Conservation (phyloP, 2,113 vertebrate genomes). For the Emydura subglobosa region DNA sequence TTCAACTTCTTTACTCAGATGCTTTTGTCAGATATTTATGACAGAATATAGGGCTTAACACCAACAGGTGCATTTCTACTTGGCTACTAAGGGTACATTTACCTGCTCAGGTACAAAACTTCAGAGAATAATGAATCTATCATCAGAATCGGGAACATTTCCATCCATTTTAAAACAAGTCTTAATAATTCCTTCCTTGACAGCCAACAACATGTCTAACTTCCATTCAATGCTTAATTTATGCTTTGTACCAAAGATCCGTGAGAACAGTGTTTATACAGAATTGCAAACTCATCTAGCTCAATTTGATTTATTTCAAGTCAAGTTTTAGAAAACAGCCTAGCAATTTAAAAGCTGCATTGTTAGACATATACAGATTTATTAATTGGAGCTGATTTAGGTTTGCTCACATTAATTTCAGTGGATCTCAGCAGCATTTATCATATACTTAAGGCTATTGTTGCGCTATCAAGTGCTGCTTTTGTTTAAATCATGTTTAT, state of each 20-base stretch:
- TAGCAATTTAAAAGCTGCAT: conserved; percentile 14
- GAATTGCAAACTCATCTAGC: not conserved
- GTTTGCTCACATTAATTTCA: conserved; percentile 44
- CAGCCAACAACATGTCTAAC: not conserved
- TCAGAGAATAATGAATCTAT: not conserved
- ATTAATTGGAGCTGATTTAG: conserved; percentile 59
- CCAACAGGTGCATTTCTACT: not conserved
- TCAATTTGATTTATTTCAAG: not conserved
- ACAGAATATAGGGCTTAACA: not conserved
- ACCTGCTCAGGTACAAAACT: not conserved
- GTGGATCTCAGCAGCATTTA: conserved; percentile 24
- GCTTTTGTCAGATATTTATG: not conserved
- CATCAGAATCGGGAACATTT: not conserved
- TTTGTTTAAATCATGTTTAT: not conserved
- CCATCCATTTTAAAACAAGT: not conserved
- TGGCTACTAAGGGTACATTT: not conserved
- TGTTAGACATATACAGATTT: conserved; percentile 17
- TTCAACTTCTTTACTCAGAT: not conserved
- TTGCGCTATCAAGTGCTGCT: not conserved
- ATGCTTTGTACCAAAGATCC: not conserved
- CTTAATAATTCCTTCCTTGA: conserved; percentile 5
- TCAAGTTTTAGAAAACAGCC: not conserved
- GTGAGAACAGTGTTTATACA: not conserved
- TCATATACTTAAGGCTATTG: not conserved
- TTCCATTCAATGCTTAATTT: not conserved